These are phyloP conservation scores for Tylochromis polylepis DNA, from an alignment of 2,113 vertebrate genomes.

Conservation along the genomic window DNA sequence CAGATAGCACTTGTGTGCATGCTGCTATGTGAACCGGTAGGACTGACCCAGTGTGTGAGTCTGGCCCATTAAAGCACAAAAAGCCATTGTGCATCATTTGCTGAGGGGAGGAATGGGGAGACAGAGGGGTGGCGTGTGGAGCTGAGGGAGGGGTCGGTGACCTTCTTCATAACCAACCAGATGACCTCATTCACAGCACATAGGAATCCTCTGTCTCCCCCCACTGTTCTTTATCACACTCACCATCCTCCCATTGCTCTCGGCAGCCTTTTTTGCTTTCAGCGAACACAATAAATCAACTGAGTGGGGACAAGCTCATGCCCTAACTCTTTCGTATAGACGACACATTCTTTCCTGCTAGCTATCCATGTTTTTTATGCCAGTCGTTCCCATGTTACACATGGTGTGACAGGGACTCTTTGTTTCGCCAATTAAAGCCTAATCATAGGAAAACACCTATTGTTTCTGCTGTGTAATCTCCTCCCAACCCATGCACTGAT, in stretches of 20 bases:
- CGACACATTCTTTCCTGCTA: constrained; percentile 23
- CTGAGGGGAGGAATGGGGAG: constrained; percentile 6
- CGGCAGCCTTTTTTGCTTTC: constrained; percentile 24
- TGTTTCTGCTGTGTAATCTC: constrained; percentile 45
- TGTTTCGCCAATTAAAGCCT: constrained; percentile 58
- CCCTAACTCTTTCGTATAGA: constrained; percentile 37
- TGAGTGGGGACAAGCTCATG: constrained; percentile 2
- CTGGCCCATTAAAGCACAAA: constrained; percentile 57
- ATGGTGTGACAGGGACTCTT: constrained; percentile 33
- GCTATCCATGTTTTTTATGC: constrained; percentile 25
- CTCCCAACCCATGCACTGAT: constrained; percentile 37
- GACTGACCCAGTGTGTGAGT: constrained; percentile 31
- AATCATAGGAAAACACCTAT: constrained; percentile 46
- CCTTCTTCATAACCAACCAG: constrained; percentile 55
- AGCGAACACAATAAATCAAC: constrained; percentile 48
- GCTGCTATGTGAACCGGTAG: constrained; percentile 1
- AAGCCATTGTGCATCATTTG: constrained; percentile 60
- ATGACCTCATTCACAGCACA: constrained; percentile 76
- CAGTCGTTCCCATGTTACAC: constrained; percentile 30
- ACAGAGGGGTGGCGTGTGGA: constrained; percentile 22
- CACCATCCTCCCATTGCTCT: constrained; percentile 21
- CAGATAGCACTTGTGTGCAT: constrained; percentile 22
- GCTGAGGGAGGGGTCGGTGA: constrained; percentile 38
- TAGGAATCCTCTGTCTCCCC: constrained; percentile 49
- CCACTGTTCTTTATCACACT: constrained; percentile 40